Evolutionary conservation across 2,888 invertebrate genomes (phyloP).

Genomic region (Criorhina ranunculi): DNA sequence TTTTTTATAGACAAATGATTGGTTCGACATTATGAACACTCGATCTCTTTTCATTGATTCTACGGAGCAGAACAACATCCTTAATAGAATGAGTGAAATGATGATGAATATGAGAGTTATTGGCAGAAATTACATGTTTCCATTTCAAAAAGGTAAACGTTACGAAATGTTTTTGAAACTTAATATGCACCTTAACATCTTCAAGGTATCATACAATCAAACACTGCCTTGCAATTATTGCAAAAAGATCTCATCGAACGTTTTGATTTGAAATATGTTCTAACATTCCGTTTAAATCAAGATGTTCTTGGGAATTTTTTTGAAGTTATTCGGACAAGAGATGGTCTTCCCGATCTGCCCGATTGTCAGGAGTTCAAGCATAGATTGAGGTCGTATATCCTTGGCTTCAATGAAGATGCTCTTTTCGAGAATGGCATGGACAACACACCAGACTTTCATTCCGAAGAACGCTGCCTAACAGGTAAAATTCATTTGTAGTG

Average conservation of each 20-base stretch:
- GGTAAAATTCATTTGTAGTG: too few relatives aligned
- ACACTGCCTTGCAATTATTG: conserved; percentile 39
- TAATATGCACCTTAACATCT: neutral
- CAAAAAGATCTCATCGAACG: conserved; percentile 10
- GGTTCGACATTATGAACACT: conserved; percentile 5
- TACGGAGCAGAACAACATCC: neutral
- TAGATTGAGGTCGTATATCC: neutral
- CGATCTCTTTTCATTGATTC: neutral
- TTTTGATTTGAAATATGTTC: conserved; percentile 43
- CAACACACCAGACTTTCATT: too few relatives aligned
- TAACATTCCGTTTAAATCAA: conserved; percentile 55
- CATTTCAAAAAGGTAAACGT: neutral
- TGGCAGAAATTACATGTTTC: neutral
- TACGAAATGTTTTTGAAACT: neutral
- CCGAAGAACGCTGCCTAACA: too few relatives aligned
- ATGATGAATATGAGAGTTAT: too few relatives aligned
- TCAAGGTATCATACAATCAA: conserved; percentile 56
- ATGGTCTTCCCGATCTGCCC: conserved; percentile 45
- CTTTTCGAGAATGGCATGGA: too few relatives aligned
- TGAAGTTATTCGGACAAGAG: conserved; percentile 31
- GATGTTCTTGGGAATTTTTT: conserved; percentile 66
- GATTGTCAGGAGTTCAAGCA: conserved; percentile 13
- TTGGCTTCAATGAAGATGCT: too few relatives aligned
- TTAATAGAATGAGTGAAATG: neutral
- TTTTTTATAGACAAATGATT: conserved; percentile 1